Evolutionary conservation across 64 coral and sea anemone genomes (phyloP).

Genomic region (Montipora foliosa): DNA sequence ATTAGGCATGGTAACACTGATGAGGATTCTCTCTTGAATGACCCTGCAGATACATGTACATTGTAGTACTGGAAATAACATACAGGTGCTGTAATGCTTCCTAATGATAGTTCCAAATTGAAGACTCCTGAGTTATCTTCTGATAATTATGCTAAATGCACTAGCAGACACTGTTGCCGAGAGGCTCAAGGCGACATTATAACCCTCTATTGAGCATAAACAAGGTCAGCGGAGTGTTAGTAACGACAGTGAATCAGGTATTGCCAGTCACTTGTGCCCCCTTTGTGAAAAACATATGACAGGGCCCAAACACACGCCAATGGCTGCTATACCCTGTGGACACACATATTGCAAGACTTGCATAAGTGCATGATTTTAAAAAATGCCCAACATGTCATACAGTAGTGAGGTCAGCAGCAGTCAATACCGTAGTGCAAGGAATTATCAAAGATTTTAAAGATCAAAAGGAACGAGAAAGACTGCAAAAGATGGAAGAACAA

Average conservation of each 20-base stretch:
- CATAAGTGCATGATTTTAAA: conserved; percentile 71
- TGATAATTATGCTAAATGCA: conserved; percentile 78
- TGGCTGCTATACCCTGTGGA: conserved; percentile 96
- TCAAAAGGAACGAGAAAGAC: conserved; percentile 90
- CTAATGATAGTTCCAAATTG: neutral
- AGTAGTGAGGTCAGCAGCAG: conserved; percentile 82
- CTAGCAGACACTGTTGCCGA: conserved; percentile 80
- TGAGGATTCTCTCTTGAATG: neutral
- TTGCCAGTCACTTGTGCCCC: conserved; percentile 88
- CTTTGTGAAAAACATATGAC: conserved; percentile 90
- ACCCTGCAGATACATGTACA: neutral
- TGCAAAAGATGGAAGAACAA: conserved; percentile 90
- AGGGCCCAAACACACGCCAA: conserved; percentile 75
- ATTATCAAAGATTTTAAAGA: conserved; percentile 88
- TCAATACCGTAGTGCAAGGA: conserved; percentile 88
- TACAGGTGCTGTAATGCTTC: neutral
- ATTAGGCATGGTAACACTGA: neutral
- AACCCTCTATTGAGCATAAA: conserved; percentile 26
- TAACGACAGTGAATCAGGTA: conserved; percentile 70
- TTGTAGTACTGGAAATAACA: neutral
- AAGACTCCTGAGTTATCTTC: conserved; percentile 29
- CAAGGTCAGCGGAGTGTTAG: too few species aligned
- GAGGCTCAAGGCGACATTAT: conserved; percentile 55
- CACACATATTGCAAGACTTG: conserved; percentile 95
- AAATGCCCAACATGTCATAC: conserved; percentile 90